Evolutionary conservation across 2,113 vertebrate species (phyloP).

Genomic region (Nipponia nippon): DNA sequence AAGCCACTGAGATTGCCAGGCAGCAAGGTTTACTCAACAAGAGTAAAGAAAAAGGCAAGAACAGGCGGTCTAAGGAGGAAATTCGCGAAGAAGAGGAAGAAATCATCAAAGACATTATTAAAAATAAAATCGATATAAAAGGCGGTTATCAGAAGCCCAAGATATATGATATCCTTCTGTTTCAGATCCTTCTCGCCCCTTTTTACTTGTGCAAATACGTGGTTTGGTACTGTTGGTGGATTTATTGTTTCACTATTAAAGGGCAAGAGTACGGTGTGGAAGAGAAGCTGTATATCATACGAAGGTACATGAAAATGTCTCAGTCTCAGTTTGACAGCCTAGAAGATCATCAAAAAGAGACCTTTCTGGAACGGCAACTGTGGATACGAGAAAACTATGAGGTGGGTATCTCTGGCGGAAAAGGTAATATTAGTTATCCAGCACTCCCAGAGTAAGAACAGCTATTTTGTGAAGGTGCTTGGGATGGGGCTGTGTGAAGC

Average conservation of each 20-base stretch:
- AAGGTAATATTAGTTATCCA: not conserved
- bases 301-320: constrained; percentile 93
- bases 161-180: constrained; percentile 89
- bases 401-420: constrained; percentile 66
- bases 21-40: constrained; percentile 93
- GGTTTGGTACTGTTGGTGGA: constrained; percentile 86
- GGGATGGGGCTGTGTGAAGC: not conserved
- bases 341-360: constrained; percentile 82
- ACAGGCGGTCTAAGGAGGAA: constrained; percentile 92
- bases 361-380: constrained; percentile 84
- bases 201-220: constrained; percentile 83
- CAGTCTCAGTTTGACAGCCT: constrained; percentile 92
- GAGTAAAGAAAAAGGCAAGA: constrained; percentile 91
- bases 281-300: constrained; percentile 92
- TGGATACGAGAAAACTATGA: constrained; percentile 94
- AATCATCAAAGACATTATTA: constrained; percentile 95
- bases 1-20: constrained; percentile 90
- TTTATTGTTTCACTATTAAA: constrained; percentile 90
- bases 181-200: constrained; percentile 87
- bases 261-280: constrained; percentile 88
- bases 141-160: constrained; percentile 96
- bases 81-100: constrained; percentile 93
- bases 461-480: not conserved
- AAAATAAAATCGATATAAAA: constrained; percentile 97
- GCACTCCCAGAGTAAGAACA: not conserved